Conservation (phyloP, 2,113 vertebrate genomes). For the Charina bottae region DNA sequence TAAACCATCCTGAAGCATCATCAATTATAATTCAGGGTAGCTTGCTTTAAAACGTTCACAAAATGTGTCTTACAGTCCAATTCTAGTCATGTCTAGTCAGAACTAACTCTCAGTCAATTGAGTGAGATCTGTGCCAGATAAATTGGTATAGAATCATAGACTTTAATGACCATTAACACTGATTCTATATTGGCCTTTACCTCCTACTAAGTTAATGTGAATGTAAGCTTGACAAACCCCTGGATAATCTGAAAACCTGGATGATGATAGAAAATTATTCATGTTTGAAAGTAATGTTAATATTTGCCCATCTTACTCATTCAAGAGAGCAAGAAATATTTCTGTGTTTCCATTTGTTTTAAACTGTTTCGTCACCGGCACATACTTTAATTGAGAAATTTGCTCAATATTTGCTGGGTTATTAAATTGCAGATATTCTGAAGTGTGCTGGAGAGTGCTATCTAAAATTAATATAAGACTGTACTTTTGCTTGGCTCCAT, state of each 20-base stretch:
- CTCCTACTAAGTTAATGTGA: conserved; percentile 58
- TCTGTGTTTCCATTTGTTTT: conserved; percentile 46
- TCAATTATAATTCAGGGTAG: neutral
- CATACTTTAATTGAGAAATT: conserved; percentile 46
- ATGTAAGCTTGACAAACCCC: conserved; percentile 44
- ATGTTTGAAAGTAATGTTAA: conserved; percentile 21
- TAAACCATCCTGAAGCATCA: neutral
- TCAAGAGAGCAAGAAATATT: conserved; percentile 34
- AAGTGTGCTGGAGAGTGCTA: conserved; percentile 44
- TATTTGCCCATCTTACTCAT: conserved; percentile 20
- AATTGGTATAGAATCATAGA: neutral
- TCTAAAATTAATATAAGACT: conserved; percentile 47
- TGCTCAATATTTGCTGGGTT: conserved; percentile 47
- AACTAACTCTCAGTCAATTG: neutral
- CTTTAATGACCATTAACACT: neutral
- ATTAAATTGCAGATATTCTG: conserved; percentile 54
- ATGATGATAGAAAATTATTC: conserved; percentile 45
- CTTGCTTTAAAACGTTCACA: neutral
- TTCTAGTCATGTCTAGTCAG: neutral
- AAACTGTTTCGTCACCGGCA: conserved; percentile 37
- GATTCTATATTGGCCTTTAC: conserved; percentile 22
- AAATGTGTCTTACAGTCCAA: neutral
- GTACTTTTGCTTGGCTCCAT: conserved; percentile 51
- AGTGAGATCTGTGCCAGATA: neutral
- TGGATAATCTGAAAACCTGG: conserved; percentile 41